Evolutionary conservation across 2,113 vertebrate species (phyloP).

Genomic region (Corythornis vintsioides): DNA sequence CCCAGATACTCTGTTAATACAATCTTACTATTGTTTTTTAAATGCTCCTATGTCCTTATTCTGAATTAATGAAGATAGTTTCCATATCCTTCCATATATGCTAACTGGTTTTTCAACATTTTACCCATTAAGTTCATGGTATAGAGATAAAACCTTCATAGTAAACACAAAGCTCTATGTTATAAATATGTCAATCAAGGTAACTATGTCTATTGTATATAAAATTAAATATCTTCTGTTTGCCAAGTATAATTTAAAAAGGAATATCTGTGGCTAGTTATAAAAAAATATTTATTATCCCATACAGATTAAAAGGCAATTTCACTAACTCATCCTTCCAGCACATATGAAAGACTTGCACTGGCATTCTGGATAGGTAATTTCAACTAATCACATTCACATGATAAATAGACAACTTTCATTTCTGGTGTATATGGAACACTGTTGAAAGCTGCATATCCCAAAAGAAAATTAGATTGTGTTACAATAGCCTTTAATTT

Average conservation of each 20-base stretch:
- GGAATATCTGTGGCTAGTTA: slow-evolving; percentile 55
- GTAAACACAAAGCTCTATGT: slow-evolving; percentile 59
- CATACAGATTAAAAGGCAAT: slow-evolving; percentile 49
- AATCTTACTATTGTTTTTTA: slow-evolving; percentile 20
- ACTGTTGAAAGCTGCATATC: slow-evolving; percentile 41
- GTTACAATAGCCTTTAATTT: slow-evolving; percentile 8
- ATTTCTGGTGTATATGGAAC: slow-evolving; percentile 27
- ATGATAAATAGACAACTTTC: slow-evolving; percentile 48
- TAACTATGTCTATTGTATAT: slow-evolving; percentile 59
- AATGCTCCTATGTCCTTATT: not conserved
- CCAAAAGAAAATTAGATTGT: slow-evolving; percentile 17
- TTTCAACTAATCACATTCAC: slow-evolving; percentile 13
- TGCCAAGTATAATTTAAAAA: slow-evolving; percentile 70
- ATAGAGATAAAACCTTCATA: slow-evolving; percentile 53
- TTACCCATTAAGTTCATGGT: not conserved
- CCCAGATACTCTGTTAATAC: not conserved
- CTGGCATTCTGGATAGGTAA: not conserved
- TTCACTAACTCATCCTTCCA: slow-evolving; percentile 7
- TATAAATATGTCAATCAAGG: slow-evolving; percentile 69
- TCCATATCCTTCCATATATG: not conserved
- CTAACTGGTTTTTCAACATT: slow-evolving; percentile 14
- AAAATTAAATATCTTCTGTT: slow-evolving; percentile 70
- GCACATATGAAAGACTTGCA: not conserved
- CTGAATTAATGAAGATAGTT: not conserved
- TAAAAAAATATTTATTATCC: slow-evolving; percentile 57